Evolutionary conservation across 2,113 vertebrate species (phyloP), one percentile per base, ranked within the genome.

Genomic region (Epinephelus cyanopodus): DNA sequence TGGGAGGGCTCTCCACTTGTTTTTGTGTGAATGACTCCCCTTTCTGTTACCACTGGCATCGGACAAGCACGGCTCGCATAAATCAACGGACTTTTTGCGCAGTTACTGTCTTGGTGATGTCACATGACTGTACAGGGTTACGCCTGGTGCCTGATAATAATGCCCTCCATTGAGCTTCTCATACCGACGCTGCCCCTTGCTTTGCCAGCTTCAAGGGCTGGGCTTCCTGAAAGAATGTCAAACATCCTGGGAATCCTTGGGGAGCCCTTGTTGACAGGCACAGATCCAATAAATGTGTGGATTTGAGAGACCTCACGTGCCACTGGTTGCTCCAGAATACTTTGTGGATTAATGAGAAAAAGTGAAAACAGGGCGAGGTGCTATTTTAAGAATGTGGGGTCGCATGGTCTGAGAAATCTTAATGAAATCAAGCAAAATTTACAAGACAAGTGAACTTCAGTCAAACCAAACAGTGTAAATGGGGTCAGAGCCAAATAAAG

Each of bases 191-290:
- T 74, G 77, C 54, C 72, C 39, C 83, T 84, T 19, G 45, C 61
- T 72, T 71, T 70, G 69, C 83, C 85, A 82, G 82, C 79, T 68
- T 83, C 72, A 71, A 89, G 79, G 82, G 81, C 88, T 57, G 81
- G 84, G 53, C 78, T 90, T 92, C 72, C 68, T 81, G 48, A 45
- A 91, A 74, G 90, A 94, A 95, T 93, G 79, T 73, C 29, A 94
- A 91, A 89, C 86, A 95, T 94, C 79, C 89, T 4, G 79, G 90
- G 93, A 94, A 95, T 95, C 88, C 87, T 74, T 15, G 0, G 62
- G 54, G 64, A 90, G 65, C 18, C 56, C 69, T 76, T 70, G 63
- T 62, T 39, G 65, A 33, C 18, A 6, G 8, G 64, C 86, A 71
- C 62, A 52, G 21, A 68, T 74, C 58, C 85, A 76, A 67, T 53